Base-by-base conservation (phyloP, 2,888 invertebrate species). In the Leptarthrus brevirostris region DNA sequence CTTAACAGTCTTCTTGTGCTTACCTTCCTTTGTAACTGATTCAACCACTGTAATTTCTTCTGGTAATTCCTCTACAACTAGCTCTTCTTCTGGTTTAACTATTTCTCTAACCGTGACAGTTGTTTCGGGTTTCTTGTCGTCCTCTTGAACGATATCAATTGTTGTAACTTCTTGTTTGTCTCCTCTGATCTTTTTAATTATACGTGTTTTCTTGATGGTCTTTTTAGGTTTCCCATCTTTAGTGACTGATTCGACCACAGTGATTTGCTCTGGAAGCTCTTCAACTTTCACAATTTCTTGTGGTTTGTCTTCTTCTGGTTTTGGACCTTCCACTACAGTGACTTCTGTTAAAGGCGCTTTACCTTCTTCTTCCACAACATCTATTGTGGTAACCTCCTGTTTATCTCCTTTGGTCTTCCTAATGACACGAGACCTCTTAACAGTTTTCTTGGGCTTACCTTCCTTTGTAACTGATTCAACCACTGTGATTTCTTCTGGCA, bases 361-460 rank as follows among this genome's bases (percentile, higher is more conserved):
- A 49, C 84, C 86, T 78, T 85, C 86, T 79, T 86, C 84, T 78
- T 86, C 79, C 75, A 86, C 77, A 74, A 80, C 80, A 72, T 83
- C 81, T 36, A 86, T 83, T 78, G 85, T 84, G 1, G 84, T 85
- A 0, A 83, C 81, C 79, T 85, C 83, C 80, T 84, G 82, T 76
- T 86, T 82, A 1, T 79, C 77, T 0, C 83, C 85, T 58, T 83
- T 79, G 2, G 83, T 80, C 77, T 86, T 87, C 76, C 86, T 86
- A n/a, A 87, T 86, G 1, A 84, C 80, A 73, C 85, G 84, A n/a
- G 86, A 86, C 74, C 83, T 86, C 2, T 85, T 82, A 36, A 84
- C 81, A 5, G 82, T 84, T 36, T 82, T 81, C 1, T 80, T 82
- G 4, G 81, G 83, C 75, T 80, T 80, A 73, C 85, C 82, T 80